Evolutionary conservation across 2,888 invertebrate species (phyloP).

Genomic region (Eupithecia inturbata): DNA sequence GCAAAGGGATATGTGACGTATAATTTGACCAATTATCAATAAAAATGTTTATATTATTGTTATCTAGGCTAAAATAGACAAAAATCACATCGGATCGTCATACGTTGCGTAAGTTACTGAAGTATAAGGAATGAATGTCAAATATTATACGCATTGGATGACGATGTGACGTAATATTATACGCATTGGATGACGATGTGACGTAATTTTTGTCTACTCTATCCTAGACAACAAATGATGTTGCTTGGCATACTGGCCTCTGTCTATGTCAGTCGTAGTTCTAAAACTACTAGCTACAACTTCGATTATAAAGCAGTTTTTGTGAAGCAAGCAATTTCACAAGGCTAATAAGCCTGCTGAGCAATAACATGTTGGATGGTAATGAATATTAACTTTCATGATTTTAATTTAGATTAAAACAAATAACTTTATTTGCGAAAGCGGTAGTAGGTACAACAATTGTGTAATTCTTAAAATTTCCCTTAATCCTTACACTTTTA

Average conservation of each 20-base stretch:
- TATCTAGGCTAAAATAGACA: not conserved
- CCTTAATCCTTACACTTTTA: not conserved
- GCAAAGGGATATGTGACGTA: not conserved
- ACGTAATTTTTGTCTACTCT: not conserved
- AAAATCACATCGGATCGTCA: not conserved
- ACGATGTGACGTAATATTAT: too few species aligned
- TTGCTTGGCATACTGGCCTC: not conserved
- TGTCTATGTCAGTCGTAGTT: not conserved
- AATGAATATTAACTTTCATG: not conserved
- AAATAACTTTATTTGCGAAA: not conserved
- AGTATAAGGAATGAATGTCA: too few species aligned
- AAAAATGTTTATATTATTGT: too few species aligned
- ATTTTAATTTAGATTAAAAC: not conserved
- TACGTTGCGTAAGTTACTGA: not conserved
- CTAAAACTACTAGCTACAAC: not conserved
- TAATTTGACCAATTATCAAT: too few species aligned
- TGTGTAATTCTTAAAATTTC: not conserved
- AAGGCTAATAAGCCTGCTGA: not conserved
- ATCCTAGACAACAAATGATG: not conserved
- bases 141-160: too few species aligned
- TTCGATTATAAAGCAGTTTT: not conserved
- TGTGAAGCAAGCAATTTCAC: not conserved
- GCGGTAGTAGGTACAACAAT: too few species aligned
- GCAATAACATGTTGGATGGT: not conserved
- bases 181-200: not conserved